Base-by-base conservation (phyloP, 1,140 invertebrate genomes). In the Magallana gigas region DNA sequence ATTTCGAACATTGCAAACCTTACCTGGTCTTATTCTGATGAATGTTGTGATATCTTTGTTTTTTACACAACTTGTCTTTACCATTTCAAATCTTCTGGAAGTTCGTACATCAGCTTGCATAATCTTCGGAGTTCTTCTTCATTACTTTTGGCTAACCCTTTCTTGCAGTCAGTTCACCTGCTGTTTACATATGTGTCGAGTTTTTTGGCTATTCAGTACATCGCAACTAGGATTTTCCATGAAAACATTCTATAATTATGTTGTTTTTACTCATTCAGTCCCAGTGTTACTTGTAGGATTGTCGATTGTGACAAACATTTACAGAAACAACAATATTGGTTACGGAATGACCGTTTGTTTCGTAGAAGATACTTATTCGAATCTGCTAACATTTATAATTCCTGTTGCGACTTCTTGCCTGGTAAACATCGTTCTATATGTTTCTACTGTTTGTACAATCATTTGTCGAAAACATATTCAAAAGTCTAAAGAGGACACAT, bases 391-490 rank as follows among this genome's bases (percentile, higher is more conserved):
- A 3, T 68, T 89, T 58, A 29, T 89, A 18, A 23, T 85, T 8
- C 88, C 88, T 5, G 7, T 85, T 12, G 3, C 83, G 5, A 1
- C 83, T 11, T 83, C 85, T 58, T 89, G 88, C 57, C 1, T 85
- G 8, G 68, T 58, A 8, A 89, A 87, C 18, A 60, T 58, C 12
- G 11, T 87, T n/a, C 83, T 89, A 8, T 89, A 85, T 76, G 5
- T 83, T 23, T 16, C 71, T 4, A 87, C 86, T 6, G 5, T 83
- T 16, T 23, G 29, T 14, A 83, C 59, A 48, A 89, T 89, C 23
- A 5, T 56, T 1, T 18, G n/a, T 14, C 23, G 60, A 23, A 86
- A 86, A 14, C 85, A 83, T 1, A 57, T 87, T 48, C 59, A 76
- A 71, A 81, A 76, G 23, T 81, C 60, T 4, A 57, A 48, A 58